Evolutionary conservation across 1,140 invertebrate genomes (phyloP).

Genomic region (Ladona fulva): DNA sequence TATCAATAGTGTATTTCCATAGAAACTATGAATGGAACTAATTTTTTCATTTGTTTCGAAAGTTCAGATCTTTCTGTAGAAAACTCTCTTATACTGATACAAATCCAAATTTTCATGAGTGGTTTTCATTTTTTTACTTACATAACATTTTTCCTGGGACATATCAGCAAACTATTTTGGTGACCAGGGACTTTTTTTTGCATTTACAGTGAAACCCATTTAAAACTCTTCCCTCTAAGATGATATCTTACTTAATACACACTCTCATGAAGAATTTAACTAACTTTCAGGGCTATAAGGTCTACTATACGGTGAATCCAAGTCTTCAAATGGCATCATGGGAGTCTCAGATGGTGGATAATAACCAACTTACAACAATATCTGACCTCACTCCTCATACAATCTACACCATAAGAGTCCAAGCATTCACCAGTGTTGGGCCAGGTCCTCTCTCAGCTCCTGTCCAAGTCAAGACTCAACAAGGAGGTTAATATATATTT

Average conservation of each 20-base stretch:
- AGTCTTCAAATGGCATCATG: slow-evolving; percentile 77
- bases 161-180: too few species aligned
- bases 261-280: slow-evolving; percentile 16
- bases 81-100: too few species aligned
- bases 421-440: slow-evolving; percentile 84
- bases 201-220: too few species aligned
- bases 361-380: slow-evolving; percentile 87
- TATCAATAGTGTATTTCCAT: too few species aligned
- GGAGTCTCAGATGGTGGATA: slow-evolving; percentile 87
- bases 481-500: slow-evolving; percentile 54
- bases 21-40: too few species aligned
- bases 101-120: too few species aligned
- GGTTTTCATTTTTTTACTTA: too few species aligned
- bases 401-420: slow-evolving; percentile 86
- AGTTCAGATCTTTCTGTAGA: too few species aligned
- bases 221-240: too few species aligned
- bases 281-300: slow-evolving; percentile 81
- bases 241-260: background rate
- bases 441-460: slow-evolving; percentile 82
- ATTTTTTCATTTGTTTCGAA: too few species aligned
- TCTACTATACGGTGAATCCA: slow-evolving; percentile 88
- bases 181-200: too few species aligned
- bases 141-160: too few species aligned
- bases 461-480: slow-evolving; percentile 92
- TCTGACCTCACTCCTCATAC: slow-evolving; percentile 77